A percentile compares a stretch with the other conserved stretches of the same genome.
These are phyloP conservation scores for Amphipoea lucens DNA, from an alignment of 2,888 invertebrate species.

Conservation along the genomic window DNA sequence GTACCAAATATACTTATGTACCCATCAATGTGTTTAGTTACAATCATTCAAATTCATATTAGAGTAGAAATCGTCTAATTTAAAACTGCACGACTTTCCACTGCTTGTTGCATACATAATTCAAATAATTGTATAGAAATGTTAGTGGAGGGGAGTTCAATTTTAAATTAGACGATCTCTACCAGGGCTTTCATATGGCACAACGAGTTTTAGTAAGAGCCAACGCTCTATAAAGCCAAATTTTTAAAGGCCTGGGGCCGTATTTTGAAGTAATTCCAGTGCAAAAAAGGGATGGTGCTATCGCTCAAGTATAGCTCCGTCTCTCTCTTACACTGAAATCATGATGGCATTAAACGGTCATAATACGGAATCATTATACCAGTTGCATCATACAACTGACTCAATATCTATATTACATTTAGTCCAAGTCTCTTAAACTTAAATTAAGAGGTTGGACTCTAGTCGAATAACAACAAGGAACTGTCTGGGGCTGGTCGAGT, in stretches of 20 bases:
- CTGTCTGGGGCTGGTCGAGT: conserved; percentile 32
- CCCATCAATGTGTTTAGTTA: background rate
- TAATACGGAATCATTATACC: background rate
- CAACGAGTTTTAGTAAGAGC: conserved; percentile 1
- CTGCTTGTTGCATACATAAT: background rate
- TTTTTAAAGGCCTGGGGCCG: background rate
- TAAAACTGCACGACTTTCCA: background rate
- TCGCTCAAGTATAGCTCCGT: background rate
- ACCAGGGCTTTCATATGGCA: conserved; percentile 13
- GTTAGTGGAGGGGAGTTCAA: background rate
- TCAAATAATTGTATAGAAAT: background rate
- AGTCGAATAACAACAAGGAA: conserved; percentile 65
- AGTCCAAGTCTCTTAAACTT: conserved; percentile 50
- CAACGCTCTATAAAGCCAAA: background rate
- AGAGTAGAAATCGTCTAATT: background rate
- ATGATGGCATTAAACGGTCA: background rate
- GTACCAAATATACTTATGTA: no score
- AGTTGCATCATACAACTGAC: background rate
- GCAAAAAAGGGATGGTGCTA: background rate
- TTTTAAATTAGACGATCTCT: background rate
- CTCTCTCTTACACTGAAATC: background rate
- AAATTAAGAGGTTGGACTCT: conserved; percentile 55
- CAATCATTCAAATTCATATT: background rate
- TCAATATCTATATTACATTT: background rate
- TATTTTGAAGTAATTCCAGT: background rate